These are phyloP conservation scores for Leucophenga montana DNA, from an alignment of 2,888 invertebrate genomes.

Conservation along the genomic window DNA sequence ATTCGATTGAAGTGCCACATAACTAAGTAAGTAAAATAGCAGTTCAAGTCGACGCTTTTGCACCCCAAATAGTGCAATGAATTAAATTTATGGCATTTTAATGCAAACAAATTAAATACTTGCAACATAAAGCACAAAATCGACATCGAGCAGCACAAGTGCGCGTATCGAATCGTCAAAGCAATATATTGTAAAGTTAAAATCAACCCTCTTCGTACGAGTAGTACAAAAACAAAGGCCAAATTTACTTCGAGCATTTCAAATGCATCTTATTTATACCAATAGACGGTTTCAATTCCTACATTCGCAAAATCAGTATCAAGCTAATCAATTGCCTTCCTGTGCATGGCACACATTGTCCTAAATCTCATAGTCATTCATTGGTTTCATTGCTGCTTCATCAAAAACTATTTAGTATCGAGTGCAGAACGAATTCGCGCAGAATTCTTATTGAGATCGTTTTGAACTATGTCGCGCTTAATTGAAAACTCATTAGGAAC, in stretches of 20 bases:
- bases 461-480: conserved; percentile 50
- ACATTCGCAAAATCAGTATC: too few species aligned
- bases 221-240: too few species aligned
- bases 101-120: conserved; percentile 57
- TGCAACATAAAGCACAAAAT: conserved; percentile 42
- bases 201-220: neutral
- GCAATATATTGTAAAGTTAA: conserved; percentile 1
- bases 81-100: conserved; percentile 60
- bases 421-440: conserved; percentile 9
- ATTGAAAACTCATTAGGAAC: conserved; percentile 60
- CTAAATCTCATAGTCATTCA: too few species aligned
- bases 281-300: too few species aligned
- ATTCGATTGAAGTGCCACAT: too few species aligned
- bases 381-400: neutral
- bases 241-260: too few species aligned
- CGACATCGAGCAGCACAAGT: conserved; percentile 33
- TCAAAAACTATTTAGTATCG: conserved; percentile 12
- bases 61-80: conserved; percentile 40
- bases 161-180: conserved; percentile 44
- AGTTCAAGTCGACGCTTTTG: neutral
- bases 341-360: too few species aligned
- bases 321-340: too few species aligned
- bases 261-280: too few species aligned
- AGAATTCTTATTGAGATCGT: conserved; percentile 41
- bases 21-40: too few species aligned